Conservation (phyloP, 1,140 invertebrate species). For the Bombus haemorrhoidalis region DNA sequence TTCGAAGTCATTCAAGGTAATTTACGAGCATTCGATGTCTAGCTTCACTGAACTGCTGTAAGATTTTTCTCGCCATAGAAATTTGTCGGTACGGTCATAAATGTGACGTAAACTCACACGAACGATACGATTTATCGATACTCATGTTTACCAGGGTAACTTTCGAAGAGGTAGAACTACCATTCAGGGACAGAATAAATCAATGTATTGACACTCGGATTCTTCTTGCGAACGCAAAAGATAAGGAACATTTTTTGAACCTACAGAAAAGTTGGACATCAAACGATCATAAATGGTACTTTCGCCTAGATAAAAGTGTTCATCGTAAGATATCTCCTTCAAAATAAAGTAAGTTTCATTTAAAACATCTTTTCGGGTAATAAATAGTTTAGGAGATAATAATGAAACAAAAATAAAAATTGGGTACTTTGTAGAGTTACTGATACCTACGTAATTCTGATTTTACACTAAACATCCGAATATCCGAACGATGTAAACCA, state of each 20-base stretch:
- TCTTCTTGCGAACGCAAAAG: background rate
- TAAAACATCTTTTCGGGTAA: background rate
- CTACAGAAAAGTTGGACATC: background rate
- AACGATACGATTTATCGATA: background rate
- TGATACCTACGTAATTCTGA: background rate
- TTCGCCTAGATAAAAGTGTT: background rate
- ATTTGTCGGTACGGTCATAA: constrained; percentile 4
- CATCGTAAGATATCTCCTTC: background rate
- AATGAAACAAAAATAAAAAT: background rate
- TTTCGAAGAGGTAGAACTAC: background rate
- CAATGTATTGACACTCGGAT: background rate
- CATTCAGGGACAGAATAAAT: constrained; percentile 6
- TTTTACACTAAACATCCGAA: background rate
- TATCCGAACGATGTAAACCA: background rate
- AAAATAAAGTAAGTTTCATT: background rate
- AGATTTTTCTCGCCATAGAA: background rate
- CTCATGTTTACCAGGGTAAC: background rate
- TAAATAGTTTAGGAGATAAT: background rate
- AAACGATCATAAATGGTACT: background rate
- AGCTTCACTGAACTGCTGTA: background rate
- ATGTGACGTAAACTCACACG: background rate
- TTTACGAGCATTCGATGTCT: background rate
- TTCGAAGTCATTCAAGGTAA: background rate
- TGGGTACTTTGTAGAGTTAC: background rate
- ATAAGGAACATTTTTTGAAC: background rate